Percentiles rank a stretch among this genome's conserved stretches.
Conservation (phyloP, 2,113 vertebrate species). For the Pseudois nayaur region DNA sequence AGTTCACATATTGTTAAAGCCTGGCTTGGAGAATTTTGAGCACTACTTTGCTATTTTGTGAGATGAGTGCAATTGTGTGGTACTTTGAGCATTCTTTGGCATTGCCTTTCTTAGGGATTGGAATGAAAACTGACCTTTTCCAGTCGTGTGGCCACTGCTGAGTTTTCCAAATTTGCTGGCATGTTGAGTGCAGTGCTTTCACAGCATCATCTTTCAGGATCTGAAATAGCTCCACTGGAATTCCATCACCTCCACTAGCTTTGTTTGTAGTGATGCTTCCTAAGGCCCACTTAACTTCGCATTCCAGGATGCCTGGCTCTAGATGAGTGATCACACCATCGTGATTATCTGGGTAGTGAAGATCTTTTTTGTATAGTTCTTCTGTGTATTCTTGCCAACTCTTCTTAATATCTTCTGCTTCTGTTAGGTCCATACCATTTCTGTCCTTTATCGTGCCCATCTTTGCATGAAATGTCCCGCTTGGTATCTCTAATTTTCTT, state of each 20-base stretch:
- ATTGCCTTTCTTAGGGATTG: not conserved
- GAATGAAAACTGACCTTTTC: not conserved
- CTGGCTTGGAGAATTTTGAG: not conserved
- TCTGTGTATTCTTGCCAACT: too few relatives aligned
- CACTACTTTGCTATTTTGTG: not conserved
- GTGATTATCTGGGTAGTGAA: too few relatives aligned
- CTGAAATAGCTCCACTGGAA: not conserved
- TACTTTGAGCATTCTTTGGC: not conserved
- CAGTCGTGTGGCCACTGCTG: not conserved
- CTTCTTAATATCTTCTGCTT: not conserved
- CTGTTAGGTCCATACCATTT: not conserved
- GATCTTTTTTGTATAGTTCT: too few relatives aligned
- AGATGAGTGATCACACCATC: too few relatives aligned
- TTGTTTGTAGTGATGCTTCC: not conserved
- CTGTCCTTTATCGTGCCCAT: not conserved
- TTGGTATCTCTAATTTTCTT: not conserved
- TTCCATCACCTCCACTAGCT: not conserved
- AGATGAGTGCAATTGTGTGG: not conserved
- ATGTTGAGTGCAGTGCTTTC: not conserved
- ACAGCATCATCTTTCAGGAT: not conserved
- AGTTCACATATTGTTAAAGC: not conserved
- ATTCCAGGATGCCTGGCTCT: not conserved
- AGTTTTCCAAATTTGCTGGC: not conserved
- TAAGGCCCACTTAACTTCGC: not conserved
- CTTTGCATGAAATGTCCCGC: not conserved